Conservation (phyloP, 2,797 vertebrate species). For the Gymnopithys bicolor region DNA sequence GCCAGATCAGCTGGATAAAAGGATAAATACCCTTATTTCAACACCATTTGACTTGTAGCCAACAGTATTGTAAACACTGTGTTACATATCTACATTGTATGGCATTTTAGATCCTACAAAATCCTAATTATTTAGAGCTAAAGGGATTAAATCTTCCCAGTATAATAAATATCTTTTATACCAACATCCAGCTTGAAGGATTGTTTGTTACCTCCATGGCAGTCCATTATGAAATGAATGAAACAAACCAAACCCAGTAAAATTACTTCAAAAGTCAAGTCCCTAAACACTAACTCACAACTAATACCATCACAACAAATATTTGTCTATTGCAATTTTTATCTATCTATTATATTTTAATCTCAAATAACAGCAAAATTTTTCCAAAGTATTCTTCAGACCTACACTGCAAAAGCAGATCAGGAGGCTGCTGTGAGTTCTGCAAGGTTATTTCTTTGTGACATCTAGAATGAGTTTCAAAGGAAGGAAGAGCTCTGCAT, state of each 20-base stretch:
- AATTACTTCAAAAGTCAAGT: background rate
- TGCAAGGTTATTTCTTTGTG: background rate
- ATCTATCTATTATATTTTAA: background rate
- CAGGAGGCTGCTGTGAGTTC: background rate
- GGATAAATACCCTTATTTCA: background rate
- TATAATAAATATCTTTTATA: background rate
- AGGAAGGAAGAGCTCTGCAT: background rate
- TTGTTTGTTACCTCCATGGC: background rate
- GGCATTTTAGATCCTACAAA: background rate
- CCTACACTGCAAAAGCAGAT: background rate
- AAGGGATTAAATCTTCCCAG: slow-evolving; percentile 4
- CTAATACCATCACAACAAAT: background rate
- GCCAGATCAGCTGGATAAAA: slow-evolving; percentile 13
- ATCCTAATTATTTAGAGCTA: background rate
- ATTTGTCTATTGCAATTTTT: background rate
- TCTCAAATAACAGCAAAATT: background rate
- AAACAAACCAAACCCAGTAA: background rate
- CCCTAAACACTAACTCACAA: background rate
- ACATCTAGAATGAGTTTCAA: background rate
- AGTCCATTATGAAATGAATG: background rate
- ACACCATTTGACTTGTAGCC: background rate
- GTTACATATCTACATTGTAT: background rate
- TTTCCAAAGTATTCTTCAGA: background rate
- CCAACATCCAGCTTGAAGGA: background rate
- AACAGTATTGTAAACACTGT: background rate